Evolutionary conservation across 2,888 invertebrate species (phyloP).

Genomic region (Ectemnius cavifrons): DNA sequence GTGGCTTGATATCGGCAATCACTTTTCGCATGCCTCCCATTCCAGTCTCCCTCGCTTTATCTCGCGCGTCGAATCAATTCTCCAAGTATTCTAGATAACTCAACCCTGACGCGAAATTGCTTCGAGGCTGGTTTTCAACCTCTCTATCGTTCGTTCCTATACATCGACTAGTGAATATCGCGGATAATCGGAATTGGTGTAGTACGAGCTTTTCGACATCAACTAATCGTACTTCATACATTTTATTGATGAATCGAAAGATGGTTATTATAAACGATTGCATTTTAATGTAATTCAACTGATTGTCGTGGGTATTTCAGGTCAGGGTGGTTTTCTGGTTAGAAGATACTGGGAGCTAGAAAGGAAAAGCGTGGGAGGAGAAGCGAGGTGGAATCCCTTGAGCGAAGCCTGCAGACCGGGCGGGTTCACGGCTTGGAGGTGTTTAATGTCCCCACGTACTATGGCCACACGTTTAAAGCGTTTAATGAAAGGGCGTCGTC

Average conservation of each 20-base stretch:
- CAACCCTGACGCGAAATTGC: too few species aligned
- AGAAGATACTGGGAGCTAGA: neutral
- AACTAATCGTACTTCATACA: too few species aligned
- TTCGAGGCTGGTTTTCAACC: too few species aligned
- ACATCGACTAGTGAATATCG: too few species aligned
- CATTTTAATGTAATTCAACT: too few species aligned
- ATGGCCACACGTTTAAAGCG: slow-evolving; percentile 62
- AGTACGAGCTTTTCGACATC: too few species aligned
- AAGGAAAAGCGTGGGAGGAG: slow-evolving; percentile 6
- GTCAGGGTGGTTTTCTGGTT: neutral
- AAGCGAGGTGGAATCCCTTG: slow-evolving; percentile 42
- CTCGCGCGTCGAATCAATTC: neutral
- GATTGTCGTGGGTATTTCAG: too few species aligned
- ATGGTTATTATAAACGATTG: too few species aligned
- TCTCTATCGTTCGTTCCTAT: too few species aligned
- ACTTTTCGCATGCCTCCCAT: neutral
- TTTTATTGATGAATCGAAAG: too few species aligned
- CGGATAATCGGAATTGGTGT: too few species aligned
- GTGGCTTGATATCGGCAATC: neutral
- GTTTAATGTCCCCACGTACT: slow-evolving; percentile 54
- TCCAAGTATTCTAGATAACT: too few species aligned
- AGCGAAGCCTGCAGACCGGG: slow-evolving; percentile 19
- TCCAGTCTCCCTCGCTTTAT: neutral
- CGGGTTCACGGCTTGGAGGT: slow-evolving; percentile 38
- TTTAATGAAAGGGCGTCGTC: slow-evolving; percentile 68